Base-by-base conservation (phyloP, 2,888 invertebrate species). In the Priapulus caudatus region DNA sequence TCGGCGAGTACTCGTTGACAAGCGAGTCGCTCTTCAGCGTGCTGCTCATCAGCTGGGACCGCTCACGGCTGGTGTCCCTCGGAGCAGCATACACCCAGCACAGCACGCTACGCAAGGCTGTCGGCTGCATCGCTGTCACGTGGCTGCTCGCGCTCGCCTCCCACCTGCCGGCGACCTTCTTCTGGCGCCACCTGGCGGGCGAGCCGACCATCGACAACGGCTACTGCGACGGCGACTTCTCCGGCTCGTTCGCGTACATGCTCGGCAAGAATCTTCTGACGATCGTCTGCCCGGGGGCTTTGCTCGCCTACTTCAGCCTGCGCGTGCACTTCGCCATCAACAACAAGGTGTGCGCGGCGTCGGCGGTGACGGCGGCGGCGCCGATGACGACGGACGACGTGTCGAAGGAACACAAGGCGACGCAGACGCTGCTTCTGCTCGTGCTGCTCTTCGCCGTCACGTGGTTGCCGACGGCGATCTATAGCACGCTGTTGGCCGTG, bases 61-160 rank as follows among this genome's bases (percentile, higher is more conserved):
- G 33, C 10, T 33, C 10, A 10, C 33, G 33, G 10, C 45, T 56
- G 5, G 20, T 56, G 52, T 15, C 50, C 20, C 51, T 49, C 20
- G 51, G 23, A 47, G 50, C 3, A 15, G 20, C 19, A 22, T n/a
- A 2, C 18, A 16, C n/a, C 50, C 19, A n/a, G 2, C 3, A 22
- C 51, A n/a, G 18, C 16, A 4, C 21, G 2, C 2, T 45, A 5
- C 5, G 45, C 5, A 19, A 22, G 23, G 2, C 15, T 52, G 21
- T 20, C 22, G n/a, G 21, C 19, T 15, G n/a, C 24, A 18, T 52
- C 48, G n/a, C 2, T 18, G 20, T 2, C 23, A 18, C 23, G 50
- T 43, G 23, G 19, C 16, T 22, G 21, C 1, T 33, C 15, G 1
- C 18, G 21, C 20, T 16, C 44, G 16, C 23, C 18, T n/a, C 16